Conservation (phyloP, 2,797 vertebrate species). For the Sarcophilus harrisii region DNA sequence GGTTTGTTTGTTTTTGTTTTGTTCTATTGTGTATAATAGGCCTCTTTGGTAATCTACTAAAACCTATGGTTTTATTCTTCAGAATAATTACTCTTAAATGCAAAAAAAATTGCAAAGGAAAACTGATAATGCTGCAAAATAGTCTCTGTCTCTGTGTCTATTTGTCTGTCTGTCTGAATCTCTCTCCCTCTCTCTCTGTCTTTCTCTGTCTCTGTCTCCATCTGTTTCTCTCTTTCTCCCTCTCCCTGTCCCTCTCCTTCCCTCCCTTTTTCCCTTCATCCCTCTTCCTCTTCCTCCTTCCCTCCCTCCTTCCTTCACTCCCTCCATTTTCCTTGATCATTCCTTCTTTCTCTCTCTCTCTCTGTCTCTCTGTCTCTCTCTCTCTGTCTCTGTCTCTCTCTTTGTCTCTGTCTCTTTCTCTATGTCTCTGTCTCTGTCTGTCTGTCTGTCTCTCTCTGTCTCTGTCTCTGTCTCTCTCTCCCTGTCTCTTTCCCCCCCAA, state of each 20-base stretch:
- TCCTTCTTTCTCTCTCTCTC: too few relatives aligned
- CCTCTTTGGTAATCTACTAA: neutral
- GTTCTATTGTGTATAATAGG: neutral
- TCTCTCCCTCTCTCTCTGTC: neutral
- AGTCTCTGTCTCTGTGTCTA: neutral
- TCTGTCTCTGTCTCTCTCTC: neutral
- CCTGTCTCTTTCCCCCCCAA: too few relatives aligned
- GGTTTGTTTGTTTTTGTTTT: neutral
- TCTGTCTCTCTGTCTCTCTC: too few relatives aligned
- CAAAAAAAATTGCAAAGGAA: neutral
- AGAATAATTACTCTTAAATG: neutral
- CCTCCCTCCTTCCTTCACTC: neutral
- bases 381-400: neutral
- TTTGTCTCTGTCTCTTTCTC: too few relatives aligned
- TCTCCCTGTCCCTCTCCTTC: neutral
- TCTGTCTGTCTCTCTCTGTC: neutral
- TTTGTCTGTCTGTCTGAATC: neutral
- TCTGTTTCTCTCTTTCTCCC: neutral
- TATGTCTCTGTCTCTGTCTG: rapidly evolving
- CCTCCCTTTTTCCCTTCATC: too few relatives aligned
- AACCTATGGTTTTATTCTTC: neutral
- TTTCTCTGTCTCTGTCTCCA: neutral
- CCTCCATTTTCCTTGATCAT: too few relatives aligned
- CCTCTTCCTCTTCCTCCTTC: neutral
- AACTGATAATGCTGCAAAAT: neutral